Conservation (phyloP, 1,140 invertebrate species). For the Drosophila biarmipes region DNA sequence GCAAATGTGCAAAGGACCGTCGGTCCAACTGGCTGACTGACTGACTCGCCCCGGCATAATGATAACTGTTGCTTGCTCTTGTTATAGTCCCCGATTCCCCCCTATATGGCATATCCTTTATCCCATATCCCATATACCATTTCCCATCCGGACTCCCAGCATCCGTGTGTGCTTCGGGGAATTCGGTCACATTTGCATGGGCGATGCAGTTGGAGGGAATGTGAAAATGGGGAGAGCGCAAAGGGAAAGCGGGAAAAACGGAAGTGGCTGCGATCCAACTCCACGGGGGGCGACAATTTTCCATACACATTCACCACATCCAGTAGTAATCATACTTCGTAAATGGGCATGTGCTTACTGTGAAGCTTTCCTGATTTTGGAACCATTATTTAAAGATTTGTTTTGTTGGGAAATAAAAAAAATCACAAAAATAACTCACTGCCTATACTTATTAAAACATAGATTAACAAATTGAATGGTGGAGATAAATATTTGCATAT, state of each 20-base stretch:
- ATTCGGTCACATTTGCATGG: constrained; percentile 55
- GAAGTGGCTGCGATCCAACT: constrained; percentile 3
- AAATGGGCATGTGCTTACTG: background rate
- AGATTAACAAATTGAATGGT: too few relatives aligned
- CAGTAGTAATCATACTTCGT: background rate
- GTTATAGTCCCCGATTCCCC: constrained; percentile 12
- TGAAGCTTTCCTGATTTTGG: background rate
- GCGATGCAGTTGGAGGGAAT: constrained; percentile 28
- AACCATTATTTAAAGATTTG: too few relatives aligned
- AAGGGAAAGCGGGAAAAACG: background rate
- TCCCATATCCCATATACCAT: background rate
- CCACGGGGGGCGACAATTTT: background rate
- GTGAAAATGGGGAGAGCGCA: background rate
- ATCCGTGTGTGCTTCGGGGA: constrained; percentile 14
- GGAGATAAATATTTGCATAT: too few relatives aligned
- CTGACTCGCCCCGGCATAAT: constrained; percentile 27
- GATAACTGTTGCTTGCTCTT: constrained; percentile 63
- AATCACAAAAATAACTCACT: too few relatives aligned
- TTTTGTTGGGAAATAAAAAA: too few relatives aligned
- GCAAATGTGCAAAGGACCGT: constrained; percentile 69
- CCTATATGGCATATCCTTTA: background rate
- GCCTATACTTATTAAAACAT: too few relatives aligned
- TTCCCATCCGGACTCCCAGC: background rate
- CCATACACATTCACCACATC: background rate
- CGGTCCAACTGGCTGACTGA: background rate